Percentiles rank a stretch among this genome's conserved stretches.
Evolutionary conservation across 2,797 vertebrate genomes (phyloP).

Genomic region (Sebastes reedi): DNA sequence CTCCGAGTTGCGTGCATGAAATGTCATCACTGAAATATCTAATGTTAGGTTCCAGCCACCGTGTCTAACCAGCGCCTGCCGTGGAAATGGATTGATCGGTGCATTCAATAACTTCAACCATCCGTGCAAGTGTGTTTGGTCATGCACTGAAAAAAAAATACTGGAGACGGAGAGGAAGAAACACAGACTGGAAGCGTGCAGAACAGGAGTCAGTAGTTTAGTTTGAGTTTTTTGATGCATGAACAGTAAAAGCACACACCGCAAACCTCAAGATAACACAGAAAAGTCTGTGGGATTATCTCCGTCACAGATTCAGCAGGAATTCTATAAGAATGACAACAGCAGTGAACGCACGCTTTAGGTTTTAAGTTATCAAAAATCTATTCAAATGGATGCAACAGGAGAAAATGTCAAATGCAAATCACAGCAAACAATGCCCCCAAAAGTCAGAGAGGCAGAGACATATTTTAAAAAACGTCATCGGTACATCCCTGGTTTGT

Average conservation of each 20-base stretch:
- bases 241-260: not conserved
- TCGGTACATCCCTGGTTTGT: too few species aligned
- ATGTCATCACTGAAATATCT: conserved; percentile 24
- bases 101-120: conserved; percentile 23
- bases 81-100: conserved; percentile 25
- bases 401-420: not conserved
- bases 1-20: not conserved
- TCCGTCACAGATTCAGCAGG: not conserved
- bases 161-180: not conserved
- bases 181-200: not conserved
- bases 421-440: not conserved
- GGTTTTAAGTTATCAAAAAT: not conserved
- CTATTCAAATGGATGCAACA: not conserved
- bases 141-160: not conserved
- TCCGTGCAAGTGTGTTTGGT: conserved; percentile 25
- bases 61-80: conserved; percentile 24
- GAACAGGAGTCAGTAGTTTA: not conserved
- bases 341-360: not conserved
- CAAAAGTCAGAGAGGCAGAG: not conserved
- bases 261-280: not conserved
- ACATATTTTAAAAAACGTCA: not conserved
- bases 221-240: not conserved
- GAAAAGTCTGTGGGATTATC: not conserved
- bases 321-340: not conserved
- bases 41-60: conserved; percentile 22